Evolutionary conservation across 2,888 invertebrate species (phyloP).

Genomic region (Drosophila suboccidentalis): DNA sequence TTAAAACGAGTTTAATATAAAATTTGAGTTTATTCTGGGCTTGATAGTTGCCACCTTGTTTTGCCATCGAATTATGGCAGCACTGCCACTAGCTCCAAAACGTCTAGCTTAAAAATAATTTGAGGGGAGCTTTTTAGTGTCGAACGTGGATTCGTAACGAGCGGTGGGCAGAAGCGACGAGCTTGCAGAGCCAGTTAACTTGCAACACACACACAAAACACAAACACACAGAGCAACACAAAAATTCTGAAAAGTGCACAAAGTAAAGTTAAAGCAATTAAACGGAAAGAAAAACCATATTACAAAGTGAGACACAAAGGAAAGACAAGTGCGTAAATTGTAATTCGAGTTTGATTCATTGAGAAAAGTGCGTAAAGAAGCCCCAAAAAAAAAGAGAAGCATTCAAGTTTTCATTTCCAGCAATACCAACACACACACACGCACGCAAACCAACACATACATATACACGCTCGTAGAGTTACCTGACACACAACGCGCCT

Average conservation of each 20-base stretch:
- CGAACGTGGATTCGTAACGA: constrained; percentile 72
- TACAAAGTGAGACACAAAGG: constrained; percentile 36
- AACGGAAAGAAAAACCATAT: constrained; percentile 23
- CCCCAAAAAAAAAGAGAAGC: constrained; percentile 19
- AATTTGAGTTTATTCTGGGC: no score
- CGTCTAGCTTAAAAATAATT: constrained; percentile 6
- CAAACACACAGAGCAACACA: constrained; percentile 51
- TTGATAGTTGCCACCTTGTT: no score
- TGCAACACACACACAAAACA: constrained; percentile 67
- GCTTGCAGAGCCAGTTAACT: constrained; percentile 61
- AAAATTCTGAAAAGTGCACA: constrained; percentile 57
- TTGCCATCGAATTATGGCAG: no score
- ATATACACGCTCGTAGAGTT: constrained; percentile 53
- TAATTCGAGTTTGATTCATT: constrained; percentile 64
- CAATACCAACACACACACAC: constrained; percentile 26
- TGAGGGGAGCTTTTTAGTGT: constrained; percentile 65
- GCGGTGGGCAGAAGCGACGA: constrained; percentile 64
- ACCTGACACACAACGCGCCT: constrained; percentile 67
- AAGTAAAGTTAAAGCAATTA: constrained; percentile 49
- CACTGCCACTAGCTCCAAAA: constrained; percentile 6
- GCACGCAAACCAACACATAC: constrained; percentile 17
- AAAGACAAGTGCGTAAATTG: constrained; percentile 43
- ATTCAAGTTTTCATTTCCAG: constrained; percentile 66
- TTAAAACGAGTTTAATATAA: background rate
- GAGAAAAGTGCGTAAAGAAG: constrained; percentile 70